phyloP scores from a whole-genome alignment of 2,888 invertebrate genomes.

The Scaptomyza caliginosa region DNA sequence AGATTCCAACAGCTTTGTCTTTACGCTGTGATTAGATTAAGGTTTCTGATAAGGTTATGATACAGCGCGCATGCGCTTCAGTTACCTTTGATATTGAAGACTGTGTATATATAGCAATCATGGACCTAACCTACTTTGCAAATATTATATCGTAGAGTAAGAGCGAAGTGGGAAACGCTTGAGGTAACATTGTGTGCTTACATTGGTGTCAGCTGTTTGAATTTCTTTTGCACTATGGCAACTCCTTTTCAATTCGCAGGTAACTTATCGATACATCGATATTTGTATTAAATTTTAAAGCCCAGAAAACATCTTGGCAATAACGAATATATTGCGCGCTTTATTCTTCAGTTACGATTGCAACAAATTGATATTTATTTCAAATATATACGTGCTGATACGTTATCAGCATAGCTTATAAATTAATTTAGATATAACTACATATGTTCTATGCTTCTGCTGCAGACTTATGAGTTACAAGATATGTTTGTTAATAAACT shows the following conservation, averaged over 20 bases:
- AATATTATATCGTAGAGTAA: slow-evolving; percentile 29
- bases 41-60: slow-evolving; percentile 50
- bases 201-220: slow-evolving; percentile 41
- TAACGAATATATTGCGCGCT: slow-evolving; percentile 10
- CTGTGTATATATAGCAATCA: not conserved
- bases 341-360: not conserved
- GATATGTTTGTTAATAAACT: not conserved
- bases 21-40: slow-evolving; percentile 61
- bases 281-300: slow-evolving; percentile 3
- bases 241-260: slow-evolving; percentile 9
- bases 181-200: slow-evolving; percentile 25
- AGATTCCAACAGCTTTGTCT: slow-evolving; percentile 12
- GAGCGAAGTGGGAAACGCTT: slow-evolving; percentile 14
- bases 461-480: not conserved
- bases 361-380: not conserved
- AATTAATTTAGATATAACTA: not conserved
- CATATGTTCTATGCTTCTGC: not conserved
- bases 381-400: not conserved
- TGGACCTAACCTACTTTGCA: slow-evolving; percentile 26
- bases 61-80: slow-evolving; percentile 47
- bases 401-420: not conserved
- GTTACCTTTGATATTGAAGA: slow-evolving; percentile 1
- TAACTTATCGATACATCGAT: slow-evolving; percentile 38
- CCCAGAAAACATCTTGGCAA: not conserved
- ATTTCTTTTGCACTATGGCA: slow-evolving; percentile 21